Percentiles rank a stretch among this genome's conserved stretches.
Evolutionary conservation across 2,113 vertebrate genomes (phyloP).

Genomic region (Falcunculus frontatus): DNA sequence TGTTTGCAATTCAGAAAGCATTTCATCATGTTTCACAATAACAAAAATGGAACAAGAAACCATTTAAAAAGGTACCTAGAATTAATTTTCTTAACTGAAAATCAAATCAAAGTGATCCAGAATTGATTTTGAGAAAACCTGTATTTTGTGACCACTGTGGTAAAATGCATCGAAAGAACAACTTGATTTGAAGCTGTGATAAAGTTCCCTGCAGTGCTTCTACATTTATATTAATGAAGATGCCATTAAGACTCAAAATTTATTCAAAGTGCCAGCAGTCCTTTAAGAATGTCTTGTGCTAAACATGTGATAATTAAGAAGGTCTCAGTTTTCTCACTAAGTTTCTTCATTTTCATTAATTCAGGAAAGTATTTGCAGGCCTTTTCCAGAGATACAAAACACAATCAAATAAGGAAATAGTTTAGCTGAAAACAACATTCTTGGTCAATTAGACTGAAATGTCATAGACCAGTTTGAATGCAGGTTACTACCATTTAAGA

Average conservation of each 20-base stretch:
- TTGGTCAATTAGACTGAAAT: neutral
- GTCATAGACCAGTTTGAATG: neutral
- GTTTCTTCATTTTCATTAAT: neutral
- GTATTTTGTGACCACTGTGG: neutral
- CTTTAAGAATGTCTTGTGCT: neutral
- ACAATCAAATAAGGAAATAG: neutral
- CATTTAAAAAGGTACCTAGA: neutral
- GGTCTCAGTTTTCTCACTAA: neutral
- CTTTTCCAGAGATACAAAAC: neutral
- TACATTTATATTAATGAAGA: constrained; percentile 1
- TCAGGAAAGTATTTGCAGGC: neutral
- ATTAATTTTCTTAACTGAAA: neutral
- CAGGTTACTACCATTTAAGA: neutral
- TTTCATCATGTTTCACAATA: neutral
- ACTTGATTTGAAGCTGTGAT: neutral
- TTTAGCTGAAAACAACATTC: neutral
- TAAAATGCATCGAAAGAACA: neutral
- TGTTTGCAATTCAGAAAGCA: neutral
- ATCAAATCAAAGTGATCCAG: neutral
- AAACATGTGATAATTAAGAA: neutral
- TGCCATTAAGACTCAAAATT: neutral
- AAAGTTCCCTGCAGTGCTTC: neutral
- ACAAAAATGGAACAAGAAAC: neutral
- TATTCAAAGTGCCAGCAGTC: neutral
- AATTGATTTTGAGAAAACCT: neutral